Conservation (phyloP, 1,140 invertebrate species). For the Pseudomyrmex dendroicus region DNA sequence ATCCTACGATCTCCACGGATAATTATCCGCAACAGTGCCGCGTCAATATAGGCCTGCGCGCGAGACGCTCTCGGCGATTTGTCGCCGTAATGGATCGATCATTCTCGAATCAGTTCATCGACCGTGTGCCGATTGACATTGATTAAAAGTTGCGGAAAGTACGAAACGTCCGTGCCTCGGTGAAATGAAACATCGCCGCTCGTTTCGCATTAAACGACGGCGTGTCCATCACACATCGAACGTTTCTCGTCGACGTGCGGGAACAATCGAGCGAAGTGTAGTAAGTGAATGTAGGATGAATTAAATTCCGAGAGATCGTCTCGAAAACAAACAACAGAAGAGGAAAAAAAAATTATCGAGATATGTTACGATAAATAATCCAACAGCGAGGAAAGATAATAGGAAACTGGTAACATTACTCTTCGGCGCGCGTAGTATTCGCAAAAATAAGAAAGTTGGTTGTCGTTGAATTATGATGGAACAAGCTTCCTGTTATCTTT, state of each 20-base stretch:
- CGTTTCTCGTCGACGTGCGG: slow-evolving; percentile 21
- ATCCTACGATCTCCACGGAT: slow-evolving; percentile 6
- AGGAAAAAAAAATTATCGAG: too few relatives aligned
- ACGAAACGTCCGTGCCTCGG: slow-evolving; percentile 30
- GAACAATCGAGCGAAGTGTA: slow-evolving; percentile 2
- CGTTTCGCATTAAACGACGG: slow-evolving; percentile 33
- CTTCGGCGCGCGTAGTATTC: not conserved
- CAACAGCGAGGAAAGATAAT: slow-evolving; percentile 24
- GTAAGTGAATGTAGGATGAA: not conserved
- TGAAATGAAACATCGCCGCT: slow-evolving; percentile 57
- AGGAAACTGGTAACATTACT: not conserved
- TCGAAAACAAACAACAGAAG: slow-evolving; percentile 24
- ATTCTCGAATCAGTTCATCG: slow-evolving; percentile 26
- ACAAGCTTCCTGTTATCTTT: slow-evolving; percentile 2
- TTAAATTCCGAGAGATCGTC: slow-evolving; percentile 63
- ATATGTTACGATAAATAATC: too few relatives aligned
- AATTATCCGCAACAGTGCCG: slow-evolving; percentile 10
- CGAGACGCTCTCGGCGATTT: slow-evolving; percentile 18
- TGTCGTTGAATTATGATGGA: slow-evolving; percentile 60
- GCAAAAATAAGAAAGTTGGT: not conserved
- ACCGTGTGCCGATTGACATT: slow-evolving; percentile 43
- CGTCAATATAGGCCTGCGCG: not conserved
- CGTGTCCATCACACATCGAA: slow-evolving; percentile 35
- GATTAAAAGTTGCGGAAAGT: slow-evolving; percentile 57
- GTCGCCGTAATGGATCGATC: slow-evolving; percentile 52